Conservation (phyloP, 2,888 invertebrate genomes). For the Leptopilina myrica region DNA sequence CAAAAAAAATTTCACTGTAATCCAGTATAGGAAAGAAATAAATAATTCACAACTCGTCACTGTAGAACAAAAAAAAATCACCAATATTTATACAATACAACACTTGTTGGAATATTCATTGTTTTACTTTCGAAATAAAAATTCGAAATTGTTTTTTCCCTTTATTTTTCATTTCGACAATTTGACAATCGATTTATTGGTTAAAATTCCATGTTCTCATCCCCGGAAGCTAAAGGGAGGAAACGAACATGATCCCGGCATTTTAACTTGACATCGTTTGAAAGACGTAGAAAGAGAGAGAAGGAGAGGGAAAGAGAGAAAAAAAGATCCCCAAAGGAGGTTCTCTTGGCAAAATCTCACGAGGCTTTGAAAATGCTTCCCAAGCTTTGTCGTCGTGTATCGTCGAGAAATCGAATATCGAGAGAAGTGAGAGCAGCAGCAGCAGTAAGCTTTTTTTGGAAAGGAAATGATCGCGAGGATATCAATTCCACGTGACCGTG, state of each 20-base stretch:
- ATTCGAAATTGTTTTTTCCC: background rate
- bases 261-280: slow-evolving; percentile 35
- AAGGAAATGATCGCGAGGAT: slow-evolving; percentile 12
- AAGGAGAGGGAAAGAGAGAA: background rate
- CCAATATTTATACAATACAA: too few species aligned
- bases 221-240: slow-evolving; percentile 17
- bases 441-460: background rate
- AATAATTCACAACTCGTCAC: background rate
- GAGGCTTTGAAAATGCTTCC: slow-evolving; percentile 28
- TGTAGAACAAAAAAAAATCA: background rate
- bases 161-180: background rate
- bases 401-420: slow-evolving; percentile 21
- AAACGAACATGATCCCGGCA: slow-evolving; percentile 24
- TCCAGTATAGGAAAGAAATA: too few species aligned
- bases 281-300: slow-evolving; percentile 4
- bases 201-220: background rate
- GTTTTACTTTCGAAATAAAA: background rate
- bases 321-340: background rate
- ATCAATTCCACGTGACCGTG: slow-evolving; percentile 22
- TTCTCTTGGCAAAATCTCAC: slow-evolving; percentile 29
- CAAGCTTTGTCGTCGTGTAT: background rate
- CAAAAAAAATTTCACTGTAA: too few species aligned
- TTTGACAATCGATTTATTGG: slow-evolving; percentile 15
- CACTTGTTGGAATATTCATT: too few species aligned
- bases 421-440: background rate